Conservation (phyloP, 1,140 invertebrate species). For the Hydropsyche tenuis region DNA sequence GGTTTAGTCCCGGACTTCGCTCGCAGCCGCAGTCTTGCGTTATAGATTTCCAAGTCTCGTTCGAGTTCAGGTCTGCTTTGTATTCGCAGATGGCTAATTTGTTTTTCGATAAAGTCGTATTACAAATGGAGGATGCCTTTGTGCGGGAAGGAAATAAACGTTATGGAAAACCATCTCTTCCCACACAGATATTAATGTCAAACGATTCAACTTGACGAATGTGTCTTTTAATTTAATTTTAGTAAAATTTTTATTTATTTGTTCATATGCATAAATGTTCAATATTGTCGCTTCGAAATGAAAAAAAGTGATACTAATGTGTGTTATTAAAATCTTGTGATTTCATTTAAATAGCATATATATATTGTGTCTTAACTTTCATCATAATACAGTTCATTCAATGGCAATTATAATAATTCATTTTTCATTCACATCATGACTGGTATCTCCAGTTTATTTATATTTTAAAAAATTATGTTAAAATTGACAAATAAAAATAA, state of each 20-base stretch:
- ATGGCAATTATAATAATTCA: too few relatives aligned
- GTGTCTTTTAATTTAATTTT: not conserved
- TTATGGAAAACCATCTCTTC: conserved; percentile 77
- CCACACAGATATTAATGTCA: conserved; percentile 52
- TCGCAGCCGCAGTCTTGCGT: conserved; percentile 83
- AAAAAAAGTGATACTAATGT: too few relatives aligned
- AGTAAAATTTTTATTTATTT: conserved; percentile 19
- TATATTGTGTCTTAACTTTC: too few relatives aligned
- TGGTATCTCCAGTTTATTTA: too few relatives aligned
- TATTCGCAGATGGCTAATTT: conserved; percentile 89
- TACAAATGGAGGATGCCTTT: conserved; percentile 95
- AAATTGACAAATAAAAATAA: too few relatives aligned
- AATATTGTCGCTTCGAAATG: too few relatives aligned
- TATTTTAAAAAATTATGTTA: too few relatives aligned
- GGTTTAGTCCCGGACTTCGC: conserved; percentile 87
- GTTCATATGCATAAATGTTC: not conserved
- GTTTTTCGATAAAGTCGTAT: conserved; percentile 95
- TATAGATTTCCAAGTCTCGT: conserved; percentile 88
- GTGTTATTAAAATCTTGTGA: too few relatives aligned
- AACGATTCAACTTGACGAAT: conserved; percentile 35
- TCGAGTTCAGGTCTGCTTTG: conserved; percentile 86
- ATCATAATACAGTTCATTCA: too few relatives aligned
- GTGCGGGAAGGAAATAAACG: conserved; percentile 79
- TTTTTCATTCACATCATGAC: too few relatives aligned
- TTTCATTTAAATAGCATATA: too few relatives aligned